These are phyloP conservation scores for Cheirogaleus medius DNA, from an alignment of 2,113 vertebrate genomes.

Conservation along the genomic window DNA sequence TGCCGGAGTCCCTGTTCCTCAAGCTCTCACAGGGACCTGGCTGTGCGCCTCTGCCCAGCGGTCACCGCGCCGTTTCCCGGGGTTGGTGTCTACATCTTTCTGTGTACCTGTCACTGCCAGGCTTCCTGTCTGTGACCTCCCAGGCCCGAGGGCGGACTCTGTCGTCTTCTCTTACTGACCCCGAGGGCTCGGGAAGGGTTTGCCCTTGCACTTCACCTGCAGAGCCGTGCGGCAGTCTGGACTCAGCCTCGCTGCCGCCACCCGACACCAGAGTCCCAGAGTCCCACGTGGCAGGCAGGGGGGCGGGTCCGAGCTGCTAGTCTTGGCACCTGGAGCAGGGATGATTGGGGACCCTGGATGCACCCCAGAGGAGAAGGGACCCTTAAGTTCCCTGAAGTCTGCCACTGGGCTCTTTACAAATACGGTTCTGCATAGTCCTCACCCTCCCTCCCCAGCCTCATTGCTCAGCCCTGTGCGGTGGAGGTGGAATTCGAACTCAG, in stretches of 20 bases:
- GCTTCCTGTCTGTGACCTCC: neutral
- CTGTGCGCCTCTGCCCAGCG: neutral
- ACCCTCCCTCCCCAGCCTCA: neutral
- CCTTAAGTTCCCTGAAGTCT: neutral
- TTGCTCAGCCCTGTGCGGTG: rapidly evolving
- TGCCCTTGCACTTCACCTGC: rapidly evolving
- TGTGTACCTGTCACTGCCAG: rapidly evolving
- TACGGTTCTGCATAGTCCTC: neutral
- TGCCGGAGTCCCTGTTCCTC: neutral
- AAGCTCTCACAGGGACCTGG: neutral
- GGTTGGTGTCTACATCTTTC: neutral
- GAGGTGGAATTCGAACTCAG: neutral
- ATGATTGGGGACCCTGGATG: neutral
- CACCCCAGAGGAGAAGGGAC: neutral
- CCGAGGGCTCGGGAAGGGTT: neutral
- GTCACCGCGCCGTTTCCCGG: rapidly evolving
- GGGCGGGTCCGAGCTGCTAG: neutral
- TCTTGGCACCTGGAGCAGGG: neutral
- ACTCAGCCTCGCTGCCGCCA: neutral
- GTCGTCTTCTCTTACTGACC: rapidly evolving
- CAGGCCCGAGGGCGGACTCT: neutral
- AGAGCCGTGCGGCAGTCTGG: rapidly evolving
- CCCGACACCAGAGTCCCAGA: rapidly evolving
- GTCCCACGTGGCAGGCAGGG: rapidly evolving
- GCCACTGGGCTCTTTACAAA: neutral